These are phyloP conservation scores for Sebastes matsubarae DNA, from an alignment of 2,797 vertebrate species.

Conservation along the genomic window DNA sequence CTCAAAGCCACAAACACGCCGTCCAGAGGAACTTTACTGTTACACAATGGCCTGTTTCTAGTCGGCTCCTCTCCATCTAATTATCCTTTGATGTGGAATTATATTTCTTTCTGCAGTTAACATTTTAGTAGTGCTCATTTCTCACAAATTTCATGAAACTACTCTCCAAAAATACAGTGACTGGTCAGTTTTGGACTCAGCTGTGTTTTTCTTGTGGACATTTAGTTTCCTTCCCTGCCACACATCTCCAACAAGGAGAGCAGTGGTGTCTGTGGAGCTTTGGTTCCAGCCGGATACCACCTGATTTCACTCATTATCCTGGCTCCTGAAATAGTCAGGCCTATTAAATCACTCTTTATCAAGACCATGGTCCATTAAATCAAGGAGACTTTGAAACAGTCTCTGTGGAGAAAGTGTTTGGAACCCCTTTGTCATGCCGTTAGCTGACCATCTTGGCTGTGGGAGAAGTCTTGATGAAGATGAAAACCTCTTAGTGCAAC, in stretches of 20 bases:
- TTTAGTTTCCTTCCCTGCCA: neutral
- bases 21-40: neutral
- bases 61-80: neutral
- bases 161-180: neutral
- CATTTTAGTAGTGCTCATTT: neutral
- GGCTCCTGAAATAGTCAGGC: slow-evolving; percentile 73
- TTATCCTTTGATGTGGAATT: neutral
- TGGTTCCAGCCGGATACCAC: slow-evolving; percentile 65
- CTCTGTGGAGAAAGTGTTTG: slow-evolving; percentile 31
- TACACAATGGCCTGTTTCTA: neutral
- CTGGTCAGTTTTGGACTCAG: neutral
- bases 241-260: slow-evolving; percentile 32
- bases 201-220: neutral
- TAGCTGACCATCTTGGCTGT: slow-evolving; percentile 25
- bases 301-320: slow-evolving; percentile 76
- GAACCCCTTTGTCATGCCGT: slow-evolving; percentile 31
- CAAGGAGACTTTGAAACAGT: slow-evolving; percentile 57
- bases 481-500: slow-evolving; percentile 11
- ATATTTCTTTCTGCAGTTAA: neutral
- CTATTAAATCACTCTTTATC: slow-evolving; percentile 77
- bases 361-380: slow-evolving; percentile 72
- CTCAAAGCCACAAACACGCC: neutral
- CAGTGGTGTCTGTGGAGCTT: slow-evolving; percentile 47
- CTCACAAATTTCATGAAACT: neutral
- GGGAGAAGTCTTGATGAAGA: neutral